These are phyloP conservation scores for Pseudocheirus occidentalis DNA, from an alignment of 2,797 vertebrate species.

Conservation along the genomic window DNA sequence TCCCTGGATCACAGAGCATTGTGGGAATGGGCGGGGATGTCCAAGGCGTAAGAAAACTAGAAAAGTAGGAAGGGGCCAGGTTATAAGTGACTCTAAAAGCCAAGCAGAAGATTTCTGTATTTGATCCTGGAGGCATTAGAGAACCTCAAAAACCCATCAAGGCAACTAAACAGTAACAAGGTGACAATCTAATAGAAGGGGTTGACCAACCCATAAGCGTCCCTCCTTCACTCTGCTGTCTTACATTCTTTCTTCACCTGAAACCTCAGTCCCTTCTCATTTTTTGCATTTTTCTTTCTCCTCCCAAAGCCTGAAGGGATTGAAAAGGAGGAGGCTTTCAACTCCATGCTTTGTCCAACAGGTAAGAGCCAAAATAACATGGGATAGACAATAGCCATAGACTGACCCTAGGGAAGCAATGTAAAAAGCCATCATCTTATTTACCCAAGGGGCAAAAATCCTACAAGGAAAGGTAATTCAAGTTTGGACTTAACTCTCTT, in stretches of 20 bases:
- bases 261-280: slow-evolving; percentile 16
- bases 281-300: slow-evolving; percentile 37
- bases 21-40: not conserved
- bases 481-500: not conserved
- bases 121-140: not conserved
- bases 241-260: not conserved
- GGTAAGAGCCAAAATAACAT: slow-evolving; percentile 78
- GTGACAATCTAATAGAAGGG: not conserved
- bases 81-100: not conserved
- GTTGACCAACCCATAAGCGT: not conserved
- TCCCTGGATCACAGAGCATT: not conserved
- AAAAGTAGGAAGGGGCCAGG: not conserved
- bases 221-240: not conserved
- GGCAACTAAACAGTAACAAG: not conserved
- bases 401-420: not conserved
- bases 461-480: not conserved
- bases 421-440: not conserved
- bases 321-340: slow-evolving; percentile 81
- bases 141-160: not conserved
- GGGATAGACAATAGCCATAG: not conserved
- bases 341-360: slow-evolving; percentile 78
- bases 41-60: not conserved
- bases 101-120: not conserved
- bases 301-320: slow-evolving; percentile 83
- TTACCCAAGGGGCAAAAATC: not conserved